These are phyloP conservation scores for Drosophila subsilvestris DNA, from an alignment of 2,888 invertebrate species.

Conservation along the genomic window DNA sequence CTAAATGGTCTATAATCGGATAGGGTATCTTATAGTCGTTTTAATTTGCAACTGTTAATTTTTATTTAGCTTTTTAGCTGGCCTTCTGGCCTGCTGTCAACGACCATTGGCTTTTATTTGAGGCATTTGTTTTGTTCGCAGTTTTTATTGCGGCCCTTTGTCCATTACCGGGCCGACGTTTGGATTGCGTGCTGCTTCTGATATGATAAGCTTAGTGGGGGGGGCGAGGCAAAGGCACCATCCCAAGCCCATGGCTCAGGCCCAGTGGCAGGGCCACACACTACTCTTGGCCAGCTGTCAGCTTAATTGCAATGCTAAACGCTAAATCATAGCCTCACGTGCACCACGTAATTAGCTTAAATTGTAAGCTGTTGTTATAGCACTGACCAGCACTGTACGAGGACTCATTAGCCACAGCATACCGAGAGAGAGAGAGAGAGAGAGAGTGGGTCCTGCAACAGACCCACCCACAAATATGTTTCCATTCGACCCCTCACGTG, in stretches of 20 bases:
- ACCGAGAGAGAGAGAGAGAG: not conserved
- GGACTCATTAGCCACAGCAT: slow-evolving; percentile 43
- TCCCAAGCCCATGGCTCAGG: not conserved
- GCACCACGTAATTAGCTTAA: slow-evolving; percentile 78
- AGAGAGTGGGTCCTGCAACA: slow-evolving; percentile 20
- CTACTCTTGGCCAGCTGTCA: slow-evolving; percentile 31
- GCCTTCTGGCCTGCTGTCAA: slow-evolving; percentile 31
- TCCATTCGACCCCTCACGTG: not conserved
- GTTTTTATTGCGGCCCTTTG: slow-evolving; percentile 53
- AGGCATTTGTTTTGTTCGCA: slow-evolving; percentile 36
- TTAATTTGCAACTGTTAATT: slow-evolving; percentile 6
- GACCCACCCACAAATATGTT: not conserved
- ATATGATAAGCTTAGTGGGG: slow-evolving; percentile 66
- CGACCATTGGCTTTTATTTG: slow-evolving; percentile 38
- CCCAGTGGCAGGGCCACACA: not conserved
- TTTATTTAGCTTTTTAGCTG: slow-evolving; percentile 6
- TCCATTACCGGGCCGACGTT: slow-evolving; percentile 51
- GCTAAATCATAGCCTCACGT: slow-evolving; percentile 76
- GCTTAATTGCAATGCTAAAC: slow-evolving; percentile 76
- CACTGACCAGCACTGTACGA: slow-evolving; percentile 38
- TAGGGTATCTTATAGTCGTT: slow-evolving; percentile 14
- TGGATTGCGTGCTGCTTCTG: slow-evolving; percentile 64
- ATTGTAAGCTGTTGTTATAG: slow-evolving; percentile 71
- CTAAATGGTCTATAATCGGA: not conserved
- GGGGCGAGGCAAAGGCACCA: not conserved